These are phyloP conservation scores for Diaperis boleti DNA, from an alignment of 2,888 invertebrate species.

Conservation along the genomic window DNA sequence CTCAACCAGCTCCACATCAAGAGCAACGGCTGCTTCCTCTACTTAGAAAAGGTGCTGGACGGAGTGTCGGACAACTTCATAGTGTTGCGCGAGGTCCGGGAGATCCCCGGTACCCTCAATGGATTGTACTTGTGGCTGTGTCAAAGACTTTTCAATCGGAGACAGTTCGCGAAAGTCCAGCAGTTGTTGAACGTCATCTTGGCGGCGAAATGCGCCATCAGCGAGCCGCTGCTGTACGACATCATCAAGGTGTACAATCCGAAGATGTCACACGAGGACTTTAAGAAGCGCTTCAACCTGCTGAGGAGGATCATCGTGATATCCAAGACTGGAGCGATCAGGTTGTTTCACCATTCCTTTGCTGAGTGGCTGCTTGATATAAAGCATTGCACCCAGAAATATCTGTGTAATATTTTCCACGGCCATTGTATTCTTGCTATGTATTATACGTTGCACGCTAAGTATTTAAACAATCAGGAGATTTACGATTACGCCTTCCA, in stretches of 20 bases:
- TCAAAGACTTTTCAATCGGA: conserved; percentile 89
- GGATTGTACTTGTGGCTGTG: conserved; percentile 96
- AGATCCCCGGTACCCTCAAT: conserved; percentile 95
- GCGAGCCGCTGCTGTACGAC: conserved; percentile 83
- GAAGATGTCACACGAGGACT: conserved; percentile 83
- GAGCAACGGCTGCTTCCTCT: conserved; percentile 92
- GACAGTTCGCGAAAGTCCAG: conserved; percentile 89
- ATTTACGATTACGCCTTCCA: conserved; percentile 82
- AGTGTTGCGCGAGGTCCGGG: conserved; percentile 88
- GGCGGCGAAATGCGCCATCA: conserved; percentile 87
- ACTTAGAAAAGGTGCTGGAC: conserved; percentile 88
- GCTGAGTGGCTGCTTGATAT: conserved; percentile 96
- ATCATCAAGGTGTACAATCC: conserved; percentile 86
- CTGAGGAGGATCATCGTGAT: conserved; percentile 75
- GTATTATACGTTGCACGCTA: conserved; percentile 81
- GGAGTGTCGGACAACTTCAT: conserved; percentile 95
- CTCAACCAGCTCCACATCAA: conserved; percentile 95
- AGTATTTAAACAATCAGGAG: conserved; percentile 77
- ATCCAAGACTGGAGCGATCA: conserved; percentile 72
- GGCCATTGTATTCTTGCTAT: conserved; percentile 92
- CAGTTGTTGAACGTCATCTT: conserved; percentile 88
- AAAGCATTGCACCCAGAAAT: conserved; percentile 97
- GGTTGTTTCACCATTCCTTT: conserved; percentile 94
- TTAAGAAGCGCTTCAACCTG: conserved; percentile 81
- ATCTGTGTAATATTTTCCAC: conserved; percentile 86